Percentiles rank a stretch among this genome's conserved stretches.
phyloP scores from a whole-genome alignment of 2,797 vertebrate species.

The Sphenopsis melanotis region DNA sequence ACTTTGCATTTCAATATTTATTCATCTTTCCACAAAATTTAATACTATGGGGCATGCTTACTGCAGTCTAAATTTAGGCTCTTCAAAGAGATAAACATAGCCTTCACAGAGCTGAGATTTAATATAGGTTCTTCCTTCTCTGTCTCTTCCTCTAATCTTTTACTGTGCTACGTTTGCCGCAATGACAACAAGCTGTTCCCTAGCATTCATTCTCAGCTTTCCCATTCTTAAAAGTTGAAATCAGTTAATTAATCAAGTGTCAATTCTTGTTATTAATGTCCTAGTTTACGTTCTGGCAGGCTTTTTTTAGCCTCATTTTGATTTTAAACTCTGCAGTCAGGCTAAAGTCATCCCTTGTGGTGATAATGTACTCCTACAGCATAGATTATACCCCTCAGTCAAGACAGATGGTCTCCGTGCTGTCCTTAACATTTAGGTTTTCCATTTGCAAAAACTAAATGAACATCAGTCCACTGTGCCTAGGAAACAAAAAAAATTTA shows the following conservation, averaged over 20 bases:
- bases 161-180: background rate
- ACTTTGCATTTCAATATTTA: background rate
- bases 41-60: background rate
- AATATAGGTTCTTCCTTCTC: background rate
- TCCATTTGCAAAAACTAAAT: background rate
- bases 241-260: background rate
- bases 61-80: background rate
- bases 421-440: background rate
- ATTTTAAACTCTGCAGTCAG: background rate
- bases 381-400: background rate
- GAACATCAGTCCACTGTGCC: background rate
- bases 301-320: background rate
- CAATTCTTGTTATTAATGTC: background rate
- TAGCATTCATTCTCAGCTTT: background rate
- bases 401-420: background rate
- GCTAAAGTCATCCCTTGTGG: background rate
- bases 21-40: background rate
- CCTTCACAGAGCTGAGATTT: background rate
- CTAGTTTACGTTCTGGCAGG: background rate
- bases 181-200: background rate
- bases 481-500: background rate
- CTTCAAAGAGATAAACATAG: background rate
- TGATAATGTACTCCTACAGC: background rate
- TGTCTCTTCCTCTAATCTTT: background rate
- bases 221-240: background rate